Percentiles rank a stretch among this genome's conserved stretches.
phyloP scores from a whole-genome alignment of 2,113 vertebrate species.

The Percopsis transmontana region DNA sequence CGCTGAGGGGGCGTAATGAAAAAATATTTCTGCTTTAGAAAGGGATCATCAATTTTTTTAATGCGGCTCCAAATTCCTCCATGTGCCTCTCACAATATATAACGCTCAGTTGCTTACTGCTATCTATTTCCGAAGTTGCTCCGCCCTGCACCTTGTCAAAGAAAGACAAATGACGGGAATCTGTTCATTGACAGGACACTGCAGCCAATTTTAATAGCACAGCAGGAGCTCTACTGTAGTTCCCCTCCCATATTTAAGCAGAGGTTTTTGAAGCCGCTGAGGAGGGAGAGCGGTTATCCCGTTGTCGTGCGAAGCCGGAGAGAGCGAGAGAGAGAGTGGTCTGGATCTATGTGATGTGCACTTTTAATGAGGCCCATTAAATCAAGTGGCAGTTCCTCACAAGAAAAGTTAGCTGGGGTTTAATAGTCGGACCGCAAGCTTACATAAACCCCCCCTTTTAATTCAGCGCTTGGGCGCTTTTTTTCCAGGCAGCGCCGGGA shows the following conservation, averaged over 20 bases:
- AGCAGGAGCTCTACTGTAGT: constrained; percentile 30
- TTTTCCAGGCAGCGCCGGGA: constrained; percentile 71
- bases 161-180: constrained; percentile 68
- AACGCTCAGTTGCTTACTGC: constrained; percentile 27
- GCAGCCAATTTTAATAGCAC: constrained; percentile 44
- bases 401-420: constrained; percentile 77
- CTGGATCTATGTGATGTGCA: constrained; percentile 74
- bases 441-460: constrained; percentile 75
- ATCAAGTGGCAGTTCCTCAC: constrained; percentile 78
- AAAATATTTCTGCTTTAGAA: constrained; percentile 23
- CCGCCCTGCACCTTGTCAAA: constrained; percentile 58
- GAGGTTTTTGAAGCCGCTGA: constrained; percentile 56
- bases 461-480: constrained; percentile 69
- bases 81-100: constrained; percentile 51
- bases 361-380: constrained; percentile 82
- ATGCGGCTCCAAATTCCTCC: constrained; percentile 34
- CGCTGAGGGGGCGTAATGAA: constrained; percentile 7
- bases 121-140: constrained; percentile 45
- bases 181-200: constrained; percentile 44
- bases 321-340: constrained; percentile 37
- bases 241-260: constrained; percentile 55
- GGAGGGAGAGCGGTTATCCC: constrained; percentile 63
- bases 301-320: constrained; percentile 66
- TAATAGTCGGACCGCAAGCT: constrained; percentile 80
- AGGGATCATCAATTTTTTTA: constrained; percentile 28